These are phyloP conservation scores for Mirounga angustirostris DNA, from an alignment of 2,113 vertebrate species.

Conservation along the genomic window DNA sequence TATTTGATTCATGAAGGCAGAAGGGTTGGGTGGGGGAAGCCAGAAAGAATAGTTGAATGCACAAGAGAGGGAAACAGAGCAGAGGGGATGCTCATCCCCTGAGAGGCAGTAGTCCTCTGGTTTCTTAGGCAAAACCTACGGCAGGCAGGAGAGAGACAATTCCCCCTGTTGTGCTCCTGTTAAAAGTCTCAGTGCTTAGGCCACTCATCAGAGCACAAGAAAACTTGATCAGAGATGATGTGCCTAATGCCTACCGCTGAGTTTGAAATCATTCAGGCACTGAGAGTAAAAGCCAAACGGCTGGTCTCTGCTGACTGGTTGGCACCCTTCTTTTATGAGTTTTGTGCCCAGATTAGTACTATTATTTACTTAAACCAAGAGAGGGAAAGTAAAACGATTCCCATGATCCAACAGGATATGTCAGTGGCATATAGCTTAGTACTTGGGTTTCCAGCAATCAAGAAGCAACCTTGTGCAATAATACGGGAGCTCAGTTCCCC, in stretches of 20 bases:
- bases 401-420: conserved; percentile 56
- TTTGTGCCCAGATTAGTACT: conserved; percentile 76
- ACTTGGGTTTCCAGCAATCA: conserved; percentile 84
- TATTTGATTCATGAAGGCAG: conserved; percentile 78
- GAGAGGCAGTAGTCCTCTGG: background rate
- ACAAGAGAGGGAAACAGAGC: conserved; percentile 5
- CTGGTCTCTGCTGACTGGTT: conserved; percentile 62
- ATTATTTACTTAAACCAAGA: conserved; percentile 69
- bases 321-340: conserved; percentile 71
- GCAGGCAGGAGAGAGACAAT: background rate
- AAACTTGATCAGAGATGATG: background rate
- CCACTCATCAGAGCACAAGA: background rate
- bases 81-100: background rate
- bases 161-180: background rate
- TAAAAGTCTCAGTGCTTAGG: conserved; percentile 9
- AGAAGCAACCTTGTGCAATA: conserved; percentile 81
- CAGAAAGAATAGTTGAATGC: conserved; percentile 65
- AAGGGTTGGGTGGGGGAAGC: conserved; percentile 39
- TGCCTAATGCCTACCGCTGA: background rate
- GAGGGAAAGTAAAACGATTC: conserved; percentile 67
- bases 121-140: background rate
- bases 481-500: conserved; percentile 79
- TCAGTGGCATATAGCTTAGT: conserved; percentile 85
- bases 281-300: conserved; percentile 54
- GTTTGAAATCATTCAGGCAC: conserved; percentile 33